Evolutionary conservation across 1,140 invertebrate species (phyloP).

Genomic region (Pseudomyrmex pallidus): DNA sequence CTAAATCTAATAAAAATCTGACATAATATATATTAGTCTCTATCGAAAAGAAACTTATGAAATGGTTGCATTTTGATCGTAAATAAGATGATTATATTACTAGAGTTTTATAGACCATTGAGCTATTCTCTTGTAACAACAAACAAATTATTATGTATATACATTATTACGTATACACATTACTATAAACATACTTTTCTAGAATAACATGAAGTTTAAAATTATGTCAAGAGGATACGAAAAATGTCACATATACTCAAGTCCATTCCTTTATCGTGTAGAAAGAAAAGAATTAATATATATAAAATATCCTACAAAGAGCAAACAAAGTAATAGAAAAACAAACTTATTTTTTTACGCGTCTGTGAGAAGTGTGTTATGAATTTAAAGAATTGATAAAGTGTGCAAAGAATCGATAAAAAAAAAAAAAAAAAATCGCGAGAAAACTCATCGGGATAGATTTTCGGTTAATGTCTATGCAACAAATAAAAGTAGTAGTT

Average conservation of each 20-base stretch:
- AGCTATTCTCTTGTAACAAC: too few species aligned
- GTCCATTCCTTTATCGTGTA: too few species aligned
- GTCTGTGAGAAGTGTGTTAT: too few species aligned
- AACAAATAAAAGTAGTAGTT: background rate
- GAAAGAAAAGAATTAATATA: too few species aligned
- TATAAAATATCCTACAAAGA: too few species aligned
- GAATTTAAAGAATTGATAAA: conserved; percentile 14
- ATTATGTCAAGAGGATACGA: too few species aligned
- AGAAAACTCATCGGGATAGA: background rate
- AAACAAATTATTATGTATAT: conserved; percentile 27
- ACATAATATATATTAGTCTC: background rate
- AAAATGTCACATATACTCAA: too few species aligned
- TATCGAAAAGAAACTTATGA: background rate
- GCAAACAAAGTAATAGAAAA: too few species aligned
- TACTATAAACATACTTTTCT: too few species aligned
- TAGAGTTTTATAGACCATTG: too few species aligned
- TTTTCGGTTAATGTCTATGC: conserved; percentile 4
- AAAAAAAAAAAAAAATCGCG: background rate
- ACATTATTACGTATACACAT: background rate
- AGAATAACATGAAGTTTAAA: too few species aligned
- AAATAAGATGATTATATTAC: background rate
- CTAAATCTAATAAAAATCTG: conserved; percentile 37
- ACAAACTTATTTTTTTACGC: too few species aligned
- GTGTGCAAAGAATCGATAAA: background rate
- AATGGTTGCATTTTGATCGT: background rate